Conservation (phyloP, 1,140 invertebrate genomes). For the Hestina assimilis region DNA sequence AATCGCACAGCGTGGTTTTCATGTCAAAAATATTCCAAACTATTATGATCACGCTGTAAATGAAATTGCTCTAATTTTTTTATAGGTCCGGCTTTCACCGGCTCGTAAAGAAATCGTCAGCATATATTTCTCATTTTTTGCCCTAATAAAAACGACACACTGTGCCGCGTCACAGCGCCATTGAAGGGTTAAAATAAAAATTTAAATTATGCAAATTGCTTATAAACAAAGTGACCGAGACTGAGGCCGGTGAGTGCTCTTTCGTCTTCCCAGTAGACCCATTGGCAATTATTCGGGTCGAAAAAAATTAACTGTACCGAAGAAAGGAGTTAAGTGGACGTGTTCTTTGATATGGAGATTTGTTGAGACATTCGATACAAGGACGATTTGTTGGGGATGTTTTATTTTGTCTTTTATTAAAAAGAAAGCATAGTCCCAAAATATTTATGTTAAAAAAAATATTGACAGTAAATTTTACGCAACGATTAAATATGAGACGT, state of each 20-base stretch:
- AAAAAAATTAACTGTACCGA: not conserved
- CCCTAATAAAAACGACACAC: constrained; percentile 52
- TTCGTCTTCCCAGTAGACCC: constrained; percentile 29
- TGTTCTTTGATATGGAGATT: constrained; percentile 1
- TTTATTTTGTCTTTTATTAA: not conserved
- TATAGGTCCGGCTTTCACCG: constrained; percentile 39
- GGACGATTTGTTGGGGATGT: no score
- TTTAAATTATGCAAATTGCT: constrained; percentile 68
- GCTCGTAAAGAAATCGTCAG: constrained; percentile 56
- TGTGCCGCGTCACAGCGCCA: constrained; percentile 37
- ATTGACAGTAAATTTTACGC: no score
- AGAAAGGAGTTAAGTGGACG: constrained; percentile 3
- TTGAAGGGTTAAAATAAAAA: constrained; percentile 50
- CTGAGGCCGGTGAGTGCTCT: not conserved
- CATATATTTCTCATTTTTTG: constrained; percentile 52
- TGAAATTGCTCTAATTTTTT: constrained; percentile 27
- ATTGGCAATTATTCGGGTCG: constrained; percentile 2
- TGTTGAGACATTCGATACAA: not conserved
- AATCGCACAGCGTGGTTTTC: no score
- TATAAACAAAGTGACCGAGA: constrained; percentile 41
- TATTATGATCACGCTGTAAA: constrained; percentile 23
- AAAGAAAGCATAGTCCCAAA: not conserved
- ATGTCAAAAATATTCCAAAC: constrained; percentile 21
- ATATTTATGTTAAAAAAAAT: no score
- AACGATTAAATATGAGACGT: no score